Evolutionary conservation across 2,888 invertebrate species (phyloP).

Genomic region (Danaus chrysippus): DNA sequence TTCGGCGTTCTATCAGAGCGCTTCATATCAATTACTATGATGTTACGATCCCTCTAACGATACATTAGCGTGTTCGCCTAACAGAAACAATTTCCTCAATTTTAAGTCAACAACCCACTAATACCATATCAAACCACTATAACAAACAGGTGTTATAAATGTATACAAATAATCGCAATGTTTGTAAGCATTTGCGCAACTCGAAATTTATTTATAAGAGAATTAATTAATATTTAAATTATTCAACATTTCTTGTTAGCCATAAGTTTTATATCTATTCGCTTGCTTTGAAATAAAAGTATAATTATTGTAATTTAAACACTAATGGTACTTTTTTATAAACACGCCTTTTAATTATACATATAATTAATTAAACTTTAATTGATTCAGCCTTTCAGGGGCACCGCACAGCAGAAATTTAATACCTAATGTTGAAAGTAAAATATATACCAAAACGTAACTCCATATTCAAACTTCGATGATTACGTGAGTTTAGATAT

Average conservation of each 20-base stretch:
- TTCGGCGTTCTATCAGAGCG: conserved; percentile 5
- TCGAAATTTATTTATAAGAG: conserved; percentile 5
- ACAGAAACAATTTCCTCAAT: conserved; percentile 4
- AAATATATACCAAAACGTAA: neutral
- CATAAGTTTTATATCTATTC: conserved; percentile 7
- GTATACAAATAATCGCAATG: neutral
- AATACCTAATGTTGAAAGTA: neutral
- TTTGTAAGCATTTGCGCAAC: neutral
- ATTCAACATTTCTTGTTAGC: conserved; percentile 1
- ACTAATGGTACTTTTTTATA: conserved; percentile 3
- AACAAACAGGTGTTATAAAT: neutral
- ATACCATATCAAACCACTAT: conserved; percentile 1
- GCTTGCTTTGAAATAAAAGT: neutral
- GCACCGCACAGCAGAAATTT: neutral
- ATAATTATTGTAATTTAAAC: conserved; percentile 3
- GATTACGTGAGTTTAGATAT: conserved; percentile 17
- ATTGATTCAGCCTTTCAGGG: neutral
- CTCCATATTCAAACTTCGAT: neutral
- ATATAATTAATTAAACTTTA: neutral
- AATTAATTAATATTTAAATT: neutral
- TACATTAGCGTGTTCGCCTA: neutral
- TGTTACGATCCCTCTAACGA: conserved; percentile 1
- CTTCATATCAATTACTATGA: conserved; percentile 4
- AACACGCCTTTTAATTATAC: neutral
- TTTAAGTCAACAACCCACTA: neutral